Percentiles rank a stretch among this genome's conserved stretches.
Evolutionary conservation across 2,797 vertebrate species (phyloP).

Genomic region (Sebastes itinus): DNA sequence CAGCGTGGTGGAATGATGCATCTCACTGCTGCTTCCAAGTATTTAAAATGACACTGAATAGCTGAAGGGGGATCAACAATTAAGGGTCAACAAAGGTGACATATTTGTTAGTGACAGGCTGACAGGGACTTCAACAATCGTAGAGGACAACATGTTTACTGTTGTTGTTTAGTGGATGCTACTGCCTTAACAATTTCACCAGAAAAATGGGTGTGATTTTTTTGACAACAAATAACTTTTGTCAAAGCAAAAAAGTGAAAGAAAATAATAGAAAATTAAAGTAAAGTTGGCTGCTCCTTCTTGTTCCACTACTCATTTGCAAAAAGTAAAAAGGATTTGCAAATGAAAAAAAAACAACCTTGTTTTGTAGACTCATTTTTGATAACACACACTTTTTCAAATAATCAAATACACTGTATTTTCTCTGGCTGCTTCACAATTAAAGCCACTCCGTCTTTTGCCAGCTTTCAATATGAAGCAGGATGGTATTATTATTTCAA

Average conservation of each 20-base stretch:
- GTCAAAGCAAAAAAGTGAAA: background rate
- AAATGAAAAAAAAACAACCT: background rate
- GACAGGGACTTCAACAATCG: slow-evolving; percentile 39
- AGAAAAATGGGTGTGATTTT: background rate
- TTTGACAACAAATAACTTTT: background rate
- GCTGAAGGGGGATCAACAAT: slow-evolving; percentile 68
- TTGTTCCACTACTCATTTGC: background rate
- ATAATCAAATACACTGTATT: background rate
- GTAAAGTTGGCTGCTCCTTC: background rate
- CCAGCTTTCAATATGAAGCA: background rate
- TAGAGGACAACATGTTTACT: slow-evolving; percentile 53
- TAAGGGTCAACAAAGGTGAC: slow-evolving; percentile 65
- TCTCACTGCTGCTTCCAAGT: slow-evolving; percentile 39
- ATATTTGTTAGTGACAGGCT: slow-evolving; percentile 59
- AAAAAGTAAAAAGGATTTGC: background rate
- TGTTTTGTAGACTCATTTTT: background rate
- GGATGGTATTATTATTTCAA: background rate
- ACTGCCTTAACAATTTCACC: background rate
- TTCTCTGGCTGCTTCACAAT: background rate
- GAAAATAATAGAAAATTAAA: background rate
- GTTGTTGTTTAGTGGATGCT: slow-evolving; percentile 10
- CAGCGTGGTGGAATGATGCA: slow-evolving; percentile 36
- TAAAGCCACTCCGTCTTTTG: background rate
- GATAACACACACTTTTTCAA: background rate
- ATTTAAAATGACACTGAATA: slow-evolving; percentile 67